Base-by-base conservation (phyloP, 2,113 vertebrate genomes). In the Amia ocellicauda region DNA sequence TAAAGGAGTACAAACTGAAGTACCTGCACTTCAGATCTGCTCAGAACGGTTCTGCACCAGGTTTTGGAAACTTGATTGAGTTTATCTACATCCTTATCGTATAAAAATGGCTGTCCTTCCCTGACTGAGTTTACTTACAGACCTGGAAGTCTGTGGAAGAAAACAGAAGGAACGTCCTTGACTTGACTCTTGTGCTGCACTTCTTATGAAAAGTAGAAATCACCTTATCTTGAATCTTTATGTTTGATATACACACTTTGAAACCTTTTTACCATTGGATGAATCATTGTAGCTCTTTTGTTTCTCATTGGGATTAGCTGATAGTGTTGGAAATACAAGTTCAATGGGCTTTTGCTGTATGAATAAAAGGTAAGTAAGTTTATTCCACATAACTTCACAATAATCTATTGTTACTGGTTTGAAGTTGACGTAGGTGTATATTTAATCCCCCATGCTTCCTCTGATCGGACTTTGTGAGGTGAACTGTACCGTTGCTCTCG, bases 401-500 rank as follows among this genome's bases (percentile, higher is more conserved):
- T n/a, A n/a, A n/a, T n/a, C n/a, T n/a, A n/a, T n/a, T n/a, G n/a
- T n/a, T n/a, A n/a, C n/a, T n/a, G n/a, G n/a, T n/a, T n/a, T n/a
- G n/a, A n/a, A n/a, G n/a, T n/a, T n/a, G n/a, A n/a, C n/a, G n/a
- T n/a, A n/a, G n/a, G n/a, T n/a, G n/a, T n/a, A n/a, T n/a, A n/a
- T n/a, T n/a, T n/a, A n/a, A n/a, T n/a, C n/a, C n/a, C n/a, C n/a
- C n/a, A n/a, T n/a, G n/a, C n/a, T n/a, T n/a, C n/a, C n/a, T n/a
- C n/a, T n/a, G n/a, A n/a, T n/a, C n/a, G n/a, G 13, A 52, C 19
- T 40, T 41, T 43, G 28, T 41, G 58, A 51, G 51, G 68, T 57
- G 61, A 73, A 67, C 53, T 59, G 58, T 50, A 56, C 10, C 8
- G n/a, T n/a, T n/a, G n/a, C n/a, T n/a, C n/a, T n/a, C n/a, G n/a